Percentiles rank a stretch among this genome's conserved stretches.
Evolutionary conservation across 2,113 vertebrate species (phyloP).

Genomic region (Rhinoptilus africanus): DNA sequence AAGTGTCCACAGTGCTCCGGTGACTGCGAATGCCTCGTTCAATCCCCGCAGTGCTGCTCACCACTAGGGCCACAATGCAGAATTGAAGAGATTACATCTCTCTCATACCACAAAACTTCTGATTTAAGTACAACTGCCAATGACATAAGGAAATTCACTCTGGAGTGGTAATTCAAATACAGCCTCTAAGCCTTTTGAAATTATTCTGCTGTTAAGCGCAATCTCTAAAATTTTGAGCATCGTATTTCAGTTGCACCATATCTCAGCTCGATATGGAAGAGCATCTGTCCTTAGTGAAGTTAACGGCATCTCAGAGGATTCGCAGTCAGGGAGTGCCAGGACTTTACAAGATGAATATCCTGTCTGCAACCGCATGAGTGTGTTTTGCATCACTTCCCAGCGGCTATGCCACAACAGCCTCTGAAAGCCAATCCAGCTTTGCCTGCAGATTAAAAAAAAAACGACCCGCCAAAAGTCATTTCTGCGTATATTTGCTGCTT

Average conservation of each 20-base stretch:
- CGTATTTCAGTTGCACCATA: fast-evolving
- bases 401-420: not conserved
- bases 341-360: not conserved
- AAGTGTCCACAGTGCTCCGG: not conserved
- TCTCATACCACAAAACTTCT: not conserved
- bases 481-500: not conserved
- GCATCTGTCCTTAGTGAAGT: not conserved
- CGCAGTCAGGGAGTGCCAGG: not conserved
- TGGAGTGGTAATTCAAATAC: not conserved
- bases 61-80: not conserved
- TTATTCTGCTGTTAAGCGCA: not conserved
- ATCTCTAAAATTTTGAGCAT: not conserved
- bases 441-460: not conserved
- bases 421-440: not conserved
- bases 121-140: not conserved
- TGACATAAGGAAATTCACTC: not conserved
- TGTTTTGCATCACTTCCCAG: not conserved
- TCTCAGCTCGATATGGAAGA: not conserved
- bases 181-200: not conserved
- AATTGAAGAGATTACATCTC: not conserved
- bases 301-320: not conserved
- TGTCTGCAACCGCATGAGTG: fast-evolving
- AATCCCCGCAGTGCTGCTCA: not conserved
- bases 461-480: not conserved
- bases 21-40: fast-evolving